A percentile compares a stretch with the other conserved stretches of the same genome.
These are phyloP conservation scores for Ennomos erosarius DNA, from an alignment of 2,888 invertebrate species.

Conservation along the genomic window DNA sequence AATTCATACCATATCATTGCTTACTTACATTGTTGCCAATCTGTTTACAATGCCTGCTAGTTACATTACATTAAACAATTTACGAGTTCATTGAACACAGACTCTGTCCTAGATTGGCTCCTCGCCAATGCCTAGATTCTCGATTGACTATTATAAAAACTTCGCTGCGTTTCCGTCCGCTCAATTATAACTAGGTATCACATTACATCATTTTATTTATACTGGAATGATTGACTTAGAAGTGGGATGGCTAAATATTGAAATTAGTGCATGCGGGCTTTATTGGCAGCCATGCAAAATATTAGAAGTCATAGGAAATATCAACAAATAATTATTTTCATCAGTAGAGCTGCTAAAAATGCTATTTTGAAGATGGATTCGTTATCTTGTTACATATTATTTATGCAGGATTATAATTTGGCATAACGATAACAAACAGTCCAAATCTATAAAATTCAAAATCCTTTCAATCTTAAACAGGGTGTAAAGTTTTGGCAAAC, in stretches of 20 bases:
- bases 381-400: too few species aligned
- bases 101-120: conserved; percentile 29
- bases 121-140: conserved; percentile 26
- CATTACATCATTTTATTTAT: conserved; percentile 21
- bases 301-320: too few species aligned
- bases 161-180: conserved; percentile 6
- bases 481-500: too few species aligned
- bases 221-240: not conserved
- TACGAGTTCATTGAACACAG: conserved; percentile 34
- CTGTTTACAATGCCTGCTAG: not conserved
- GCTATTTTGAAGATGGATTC: too few species aligned
- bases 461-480: too few species aligned
- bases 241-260: conserved; percentile 55
- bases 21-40: conserved; percentile 2
- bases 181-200: conserved; percentile 22
- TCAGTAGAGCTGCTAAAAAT: too few species aligned
- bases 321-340: too few species aligned
- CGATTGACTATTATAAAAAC: conserved; percentile 28
- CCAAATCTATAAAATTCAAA: too few species aligned
- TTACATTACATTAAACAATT: conserved; percentile 23
- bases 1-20: not conserved
- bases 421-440: too few species aligned
- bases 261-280: too few species aligned
- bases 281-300: too few species aligned
- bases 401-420: too few species aligned